Evolutionary conservation across 2,113 vertebrate species (phyloP).

Genomic region (Dermatemys mawii): DNA sequence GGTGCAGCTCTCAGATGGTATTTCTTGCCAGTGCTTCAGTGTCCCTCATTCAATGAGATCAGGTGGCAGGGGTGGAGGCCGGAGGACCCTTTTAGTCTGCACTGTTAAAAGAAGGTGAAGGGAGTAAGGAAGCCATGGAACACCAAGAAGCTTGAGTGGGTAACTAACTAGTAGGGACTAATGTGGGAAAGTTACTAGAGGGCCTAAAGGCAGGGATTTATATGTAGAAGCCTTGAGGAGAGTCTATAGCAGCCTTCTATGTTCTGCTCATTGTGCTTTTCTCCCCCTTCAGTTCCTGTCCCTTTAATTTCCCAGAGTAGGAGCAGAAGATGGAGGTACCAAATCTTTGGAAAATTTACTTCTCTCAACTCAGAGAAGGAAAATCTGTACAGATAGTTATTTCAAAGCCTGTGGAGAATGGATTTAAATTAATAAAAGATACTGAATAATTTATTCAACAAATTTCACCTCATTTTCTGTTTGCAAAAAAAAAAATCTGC

Average conservation of each 20-base stretch:
- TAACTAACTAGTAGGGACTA: not conserved
- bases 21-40: not conserved
- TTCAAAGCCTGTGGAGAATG: not conserved
- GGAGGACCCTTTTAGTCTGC: not conserved
- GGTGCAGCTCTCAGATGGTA: not conserved
- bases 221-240: not conserved
- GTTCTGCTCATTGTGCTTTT: fast-evolving
- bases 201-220: not conserved
- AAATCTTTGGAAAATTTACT: not conserved
- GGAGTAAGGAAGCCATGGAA: not conserved
- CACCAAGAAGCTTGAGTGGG: not conserved
- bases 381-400: not conserved
- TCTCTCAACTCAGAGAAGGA: not conserved
- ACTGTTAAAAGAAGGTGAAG: not conserved
- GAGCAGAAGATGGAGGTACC: not conserved
- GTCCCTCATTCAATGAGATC: not conserved
- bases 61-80: not conserved
- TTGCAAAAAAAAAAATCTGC: not conserved
- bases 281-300: not conserved
- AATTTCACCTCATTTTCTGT: not conserved
- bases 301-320: not conserved
- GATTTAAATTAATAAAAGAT: not conserved
- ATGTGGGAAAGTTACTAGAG: not conserved
- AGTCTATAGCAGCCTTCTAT: not conserved
- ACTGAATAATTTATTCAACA: not conserved